Base-by-base conservation (phyloP, 2,113 vertebrate species). In the Varanus komodoensis region DNA sequence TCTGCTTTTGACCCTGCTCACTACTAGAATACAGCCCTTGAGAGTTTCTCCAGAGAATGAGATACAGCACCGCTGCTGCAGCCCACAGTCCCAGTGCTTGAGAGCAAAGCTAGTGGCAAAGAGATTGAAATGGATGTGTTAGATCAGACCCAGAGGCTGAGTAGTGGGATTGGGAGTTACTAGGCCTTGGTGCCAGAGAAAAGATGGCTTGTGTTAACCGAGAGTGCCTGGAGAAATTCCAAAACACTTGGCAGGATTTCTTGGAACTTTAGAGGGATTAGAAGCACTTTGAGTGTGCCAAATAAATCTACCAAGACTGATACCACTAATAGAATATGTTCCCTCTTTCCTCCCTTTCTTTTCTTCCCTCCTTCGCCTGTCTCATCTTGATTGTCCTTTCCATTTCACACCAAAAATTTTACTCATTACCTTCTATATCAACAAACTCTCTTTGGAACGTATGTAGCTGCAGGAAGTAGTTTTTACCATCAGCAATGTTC, bases 231-330 rank as follows among this genome's bases (percentile, higher is more conserved):
- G n/a, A 82, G n/a, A 64, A 82, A 64, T 21, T 64, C 81, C 81
- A 82, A 64, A 82, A 34, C 54, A 64, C 64, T 82, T 82, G 54
- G 81, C 54, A 82, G 61, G 80, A 7, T 57, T 82, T 61, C 81
- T 64, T 82, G 81, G 54, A 82, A 82, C 54, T 34, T 25, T 57
- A 32, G 61, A 23, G 52, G 80, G 57, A 61, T 82, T 57, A 82
- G 80, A 61, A 21, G 17, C 11, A 57, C 54, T 38, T 64, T 82
- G 5, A 23, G 54, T 8, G 34, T 82, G 81, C 81, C 81, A 82
- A 82, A 82, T 34, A 57, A 64, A 82, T 82, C 81, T 64, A 64
- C 34, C 80, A 82, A 82, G 80, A 82, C 52, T 82, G 80, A 82
- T 52, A 82, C 19, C 32, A 61, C 29, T 61, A 82, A 34, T 61